phyloP scores from a whole-genome alignment of 2,888 invertebrate species.

The Acleris holmiana region DNA sequence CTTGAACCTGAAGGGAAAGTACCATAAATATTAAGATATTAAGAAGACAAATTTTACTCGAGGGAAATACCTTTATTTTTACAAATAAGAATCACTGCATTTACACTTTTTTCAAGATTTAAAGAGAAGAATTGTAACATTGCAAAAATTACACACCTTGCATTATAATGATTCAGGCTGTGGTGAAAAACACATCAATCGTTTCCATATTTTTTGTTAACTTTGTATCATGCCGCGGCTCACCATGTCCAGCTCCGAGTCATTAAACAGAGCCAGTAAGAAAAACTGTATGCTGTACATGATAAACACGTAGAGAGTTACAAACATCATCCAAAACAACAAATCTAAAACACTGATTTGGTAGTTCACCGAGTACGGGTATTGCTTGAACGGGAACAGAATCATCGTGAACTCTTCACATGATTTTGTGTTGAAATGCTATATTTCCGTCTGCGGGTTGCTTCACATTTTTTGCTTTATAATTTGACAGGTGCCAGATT shows the following conservation, averaged over 20 bases:
- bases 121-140: no score
- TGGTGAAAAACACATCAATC: no score
- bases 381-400: slow-evolving; percentile 51
- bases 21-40: no score
- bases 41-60: no score
- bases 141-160: no score
- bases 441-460: no score
- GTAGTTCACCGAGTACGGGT: slow-evolving; percentile 51
- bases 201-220: neutral
- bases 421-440: neutral
- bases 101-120: no score
- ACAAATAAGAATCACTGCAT: no score
- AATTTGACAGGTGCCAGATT: neutral
- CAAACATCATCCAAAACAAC: slow-evolving; percentile 50
- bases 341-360: slow-evolving; percentile 55
- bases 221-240: slow-evolving; percentile 54
- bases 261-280: slow-evolving; percentile 49
- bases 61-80: no score
- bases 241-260: slow-evolving; percentile 59
- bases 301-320: slow-evolving; percentile 55
- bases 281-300: slow-evolving; percentile 61
- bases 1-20: no score
- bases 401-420: slow-evolving; percentile 43
- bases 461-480: neutral
- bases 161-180: no score